Conservation (phyloP, 2,797 vertebrate genomes). For the Diglossa cyanea region DNA sequence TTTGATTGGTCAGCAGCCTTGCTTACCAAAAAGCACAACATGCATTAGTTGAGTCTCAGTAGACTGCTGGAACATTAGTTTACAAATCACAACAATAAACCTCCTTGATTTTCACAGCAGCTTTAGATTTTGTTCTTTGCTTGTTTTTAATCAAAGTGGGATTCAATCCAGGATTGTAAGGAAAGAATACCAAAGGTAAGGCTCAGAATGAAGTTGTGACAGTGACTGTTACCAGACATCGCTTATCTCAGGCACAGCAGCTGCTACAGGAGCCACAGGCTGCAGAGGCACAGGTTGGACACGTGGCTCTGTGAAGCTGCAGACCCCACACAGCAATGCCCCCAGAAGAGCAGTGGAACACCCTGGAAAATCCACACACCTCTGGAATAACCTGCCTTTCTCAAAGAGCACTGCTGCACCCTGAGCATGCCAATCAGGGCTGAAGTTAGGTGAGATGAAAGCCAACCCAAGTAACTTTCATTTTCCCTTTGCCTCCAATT, state of each 20-base stretch:
- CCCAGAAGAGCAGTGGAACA: rapidly evolving
- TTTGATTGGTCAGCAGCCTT: not conserved
- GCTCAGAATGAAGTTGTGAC: not conserved
- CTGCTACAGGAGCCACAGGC: not conserved
- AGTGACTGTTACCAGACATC: rapidly evolving
- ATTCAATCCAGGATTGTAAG: not conserved
- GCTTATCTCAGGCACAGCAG: not conserved
- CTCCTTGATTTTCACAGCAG: not conserved
- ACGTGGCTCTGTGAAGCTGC: not conserved
- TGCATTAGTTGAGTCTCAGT: not conserved
- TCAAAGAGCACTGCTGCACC: not conserved
- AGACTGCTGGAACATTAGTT: not conserved
- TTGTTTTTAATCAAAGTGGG: not conserved
- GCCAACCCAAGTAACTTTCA: not conserved
- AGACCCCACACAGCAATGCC: rapidly evolving
- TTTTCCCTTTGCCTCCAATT: not conserved
- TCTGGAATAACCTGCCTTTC: not conserved
- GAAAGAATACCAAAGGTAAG: not conserved
- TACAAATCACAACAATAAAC: not conserved
- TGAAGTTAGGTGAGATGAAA: not conserved
- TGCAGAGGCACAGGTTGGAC: not conserved
- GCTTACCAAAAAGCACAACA: not conserved
- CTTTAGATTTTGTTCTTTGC: not conserved
- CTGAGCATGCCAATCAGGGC: not conserved
- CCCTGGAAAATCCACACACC: not conserved